These are phyloP conservation scores for Rhincodon typus DNA, from an alignment of 2,797 vertebrate genomes.

Conservation along the genomic window DNA sequence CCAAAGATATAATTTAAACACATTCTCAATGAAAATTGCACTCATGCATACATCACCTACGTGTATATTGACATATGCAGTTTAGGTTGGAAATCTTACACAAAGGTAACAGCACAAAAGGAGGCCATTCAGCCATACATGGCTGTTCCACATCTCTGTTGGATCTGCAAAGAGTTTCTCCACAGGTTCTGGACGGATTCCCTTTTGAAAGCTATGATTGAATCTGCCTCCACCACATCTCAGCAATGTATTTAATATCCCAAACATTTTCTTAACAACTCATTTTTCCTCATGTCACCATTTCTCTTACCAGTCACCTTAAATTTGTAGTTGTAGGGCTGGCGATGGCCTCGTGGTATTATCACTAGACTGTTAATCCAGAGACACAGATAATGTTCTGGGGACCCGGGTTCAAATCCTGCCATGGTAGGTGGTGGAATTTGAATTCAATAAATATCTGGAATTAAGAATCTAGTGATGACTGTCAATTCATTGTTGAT, in stretches of 20 bases:
- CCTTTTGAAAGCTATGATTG: neutral
- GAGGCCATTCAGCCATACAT: neutral
- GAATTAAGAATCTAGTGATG: no score
- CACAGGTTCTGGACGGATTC: neutral
- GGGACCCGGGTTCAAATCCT: no score
- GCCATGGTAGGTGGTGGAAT: no score
- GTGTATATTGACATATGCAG: neutral
- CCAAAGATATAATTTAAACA: neutral
- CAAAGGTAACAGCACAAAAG: neutral
- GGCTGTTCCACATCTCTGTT: neutral
- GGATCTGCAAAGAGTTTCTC: neutral
- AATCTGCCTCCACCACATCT: neutral
- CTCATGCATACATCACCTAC: neutral
- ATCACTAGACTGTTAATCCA: no score
- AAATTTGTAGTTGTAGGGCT: no score
- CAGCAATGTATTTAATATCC: neutral
- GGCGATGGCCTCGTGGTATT: no score
- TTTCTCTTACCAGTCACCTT: neutral
- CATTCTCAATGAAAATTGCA: neutral
- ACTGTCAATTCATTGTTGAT: no score
- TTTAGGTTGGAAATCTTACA: neutral
- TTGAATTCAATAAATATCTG: no score
- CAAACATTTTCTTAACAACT: neutral
- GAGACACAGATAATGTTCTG: no score
- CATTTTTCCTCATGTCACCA: neutral